Evolutionary conservation across 2,797 vertebrate species (phyloP).

Genomic region (Enteromius treurensis): DNA sequence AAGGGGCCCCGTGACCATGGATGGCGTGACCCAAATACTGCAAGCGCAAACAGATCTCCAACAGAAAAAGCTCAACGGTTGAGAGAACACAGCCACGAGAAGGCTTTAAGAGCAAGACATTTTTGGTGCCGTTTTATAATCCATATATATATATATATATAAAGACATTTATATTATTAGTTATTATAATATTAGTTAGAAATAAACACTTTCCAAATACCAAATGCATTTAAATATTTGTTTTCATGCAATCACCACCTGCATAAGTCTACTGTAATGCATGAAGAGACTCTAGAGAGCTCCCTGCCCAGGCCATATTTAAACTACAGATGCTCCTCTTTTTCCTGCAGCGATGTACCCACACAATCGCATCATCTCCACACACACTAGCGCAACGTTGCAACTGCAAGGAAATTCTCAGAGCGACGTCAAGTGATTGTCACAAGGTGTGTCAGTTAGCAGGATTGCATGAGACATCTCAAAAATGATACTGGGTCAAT

Average conservation of each 20-base stretch:
- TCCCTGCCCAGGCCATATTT: slow-evolving; percentile 20
- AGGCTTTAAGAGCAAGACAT: slow-evolving; percentile 1
- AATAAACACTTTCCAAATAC: not conserved
- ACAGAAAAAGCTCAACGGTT: slow-evolving; percentile 30
- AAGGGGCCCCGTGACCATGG: slow-evolving; percentile 26
- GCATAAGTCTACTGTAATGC: slow-evolving; percentile 4
- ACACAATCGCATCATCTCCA: not conserved
- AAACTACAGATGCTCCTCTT: slow-evolving; percentile 44
- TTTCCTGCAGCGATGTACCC: slow-evolving; percentile 23
- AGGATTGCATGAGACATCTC: not conserved
- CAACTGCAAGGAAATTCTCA: slow-evolving; percentile 13
- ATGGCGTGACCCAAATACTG: slow-evolving; percentile 57
- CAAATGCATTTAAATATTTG: not conserved
- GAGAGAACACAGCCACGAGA: slow-evolving; percentile 21
- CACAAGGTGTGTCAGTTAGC: not conserved
- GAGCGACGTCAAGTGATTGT: not conserved
- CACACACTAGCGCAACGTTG: not conserved
- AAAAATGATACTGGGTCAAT: not conserved
- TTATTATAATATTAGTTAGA: no score
- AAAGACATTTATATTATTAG: no score
- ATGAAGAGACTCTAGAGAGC: slow-evolving; percentile 18
- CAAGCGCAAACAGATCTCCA: slow-evolving; percentile 28
- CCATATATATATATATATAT: no score
- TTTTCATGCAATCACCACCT: slow-evolving; percentile 7
- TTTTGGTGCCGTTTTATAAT: not conserved